Base-by-base conservation (phyloP, 2,113 vertebrate species). In the Ploceus nigricollis region DNA sequence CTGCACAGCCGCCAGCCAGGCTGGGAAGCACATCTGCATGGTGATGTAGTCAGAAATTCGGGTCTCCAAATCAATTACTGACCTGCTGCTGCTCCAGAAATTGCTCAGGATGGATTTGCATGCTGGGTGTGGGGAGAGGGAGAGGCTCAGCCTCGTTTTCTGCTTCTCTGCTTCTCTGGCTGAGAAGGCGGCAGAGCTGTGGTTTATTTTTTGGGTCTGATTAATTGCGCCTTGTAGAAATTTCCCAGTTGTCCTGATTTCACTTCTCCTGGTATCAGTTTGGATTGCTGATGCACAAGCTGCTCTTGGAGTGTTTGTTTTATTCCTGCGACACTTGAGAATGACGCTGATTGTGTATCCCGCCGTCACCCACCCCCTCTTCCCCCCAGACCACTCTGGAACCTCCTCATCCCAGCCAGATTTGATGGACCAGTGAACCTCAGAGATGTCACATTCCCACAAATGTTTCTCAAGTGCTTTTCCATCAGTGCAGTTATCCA, bases 21-120 rank as follows among this genome's bases (percentile, higher is more conserved):
- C 83, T 2, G 70, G 90, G 90, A 76, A 90, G 54, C 82, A 90
- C 82, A 69, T 90, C 89, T 87, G 89, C 72, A 92, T 94, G 2
- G 0, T 37, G 94, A 94, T 87, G 86, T 8, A 44, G 76, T 77
- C 86, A 92, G 86, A 81, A 89, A 84, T 42, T 37, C 13, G 2
- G 50, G 39, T 73, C 90, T 95, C 60, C 56, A 68, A 87, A 95
- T 92, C 89, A 92, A 64, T 92, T 64, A 50, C 76, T 84, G 93
- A 92, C 93, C 91, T 84, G 2, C 60, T 68, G 60, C 93, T 45
- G 58, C 83, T 95, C 80, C 86, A 84, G 60, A 75, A 78, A 84
- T 81, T 47, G 85, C 85, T 87, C 48, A 7, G 81, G 84, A 28
- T 71, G 61, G 51, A 91, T 95, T 91, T 95, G 71, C 76, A 21